These are phyloP conservation scores for Neogobius melanostomus DNA, from an alignment of 2,113 vertebrate species.

Conservation along the genomic window DNA sequence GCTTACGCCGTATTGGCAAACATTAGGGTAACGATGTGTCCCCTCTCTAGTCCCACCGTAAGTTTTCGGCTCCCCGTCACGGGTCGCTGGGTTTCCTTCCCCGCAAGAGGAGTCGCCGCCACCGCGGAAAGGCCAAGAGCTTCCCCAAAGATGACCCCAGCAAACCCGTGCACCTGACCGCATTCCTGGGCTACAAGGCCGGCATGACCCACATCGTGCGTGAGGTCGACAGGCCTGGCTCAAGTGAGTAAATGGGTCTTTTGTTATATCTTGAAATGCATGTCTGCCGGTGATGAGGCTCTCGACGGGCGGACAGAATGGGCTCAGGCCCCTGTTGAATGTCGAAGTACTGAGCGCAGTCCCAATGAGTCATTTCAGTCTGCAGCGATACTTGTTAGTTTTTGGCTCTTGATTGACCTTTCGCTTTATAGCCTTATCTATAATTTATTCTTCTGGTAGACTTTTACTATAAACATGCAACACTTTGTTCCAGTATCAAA, in stretches of 20 bases:
- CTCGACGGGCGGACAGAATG: slow-evolving; percentile 83
- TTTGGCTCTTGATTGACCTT: too few species aligned
- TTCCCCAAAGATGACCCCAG: slow-evolving; percentile 93
- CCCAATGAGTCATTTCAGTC: too few species aligned
- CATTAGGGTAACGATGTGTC: neutral
- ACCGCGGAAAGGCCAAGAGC: slow-evolving; percentile 97
- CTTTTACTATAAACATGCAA: too few species aligned
- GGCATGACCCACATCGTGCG: slow-evolving; percentile 99
- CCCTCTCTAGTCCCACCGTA: slow-evolving; percentile 87
- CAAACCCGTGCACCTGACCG: slow-evolving; percentile 95
- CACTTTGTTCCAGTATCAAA: too few species aligned
- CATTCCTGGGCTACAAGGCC: slow-evolving; percentile 96
- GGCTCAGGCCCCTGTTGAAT: slow-evolving; percentile 75
- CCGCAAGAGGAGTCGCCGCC: slow-evolving; percentile 90
- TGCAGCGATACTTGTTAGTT: too few species aligned
- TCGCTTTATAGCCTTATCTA: too few species aligned
- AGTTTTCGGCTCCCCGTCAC: slow-evolving; percentile 95
- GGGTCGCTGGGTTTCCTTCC: slow-evolving; percentile 96
- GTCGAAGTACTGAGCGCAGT: slow-evolving; percentile 79
- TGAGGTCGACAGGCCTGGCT: slow-evolving; percentile 94
- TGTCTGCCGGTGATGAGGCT: slow-evolving; percentile 73
- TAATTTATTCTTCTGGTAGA: too few species aligned
- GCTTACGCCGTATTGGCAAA: too few species aligned
- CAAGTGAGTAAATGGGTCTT: slow-evolving; percentile 80
- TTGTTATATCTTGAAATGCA: too few species aligned